Evolutionary conservation across 2,888 invertebrate species (phyloP).

Genomic region (Lapara coniferarum): DNA sequence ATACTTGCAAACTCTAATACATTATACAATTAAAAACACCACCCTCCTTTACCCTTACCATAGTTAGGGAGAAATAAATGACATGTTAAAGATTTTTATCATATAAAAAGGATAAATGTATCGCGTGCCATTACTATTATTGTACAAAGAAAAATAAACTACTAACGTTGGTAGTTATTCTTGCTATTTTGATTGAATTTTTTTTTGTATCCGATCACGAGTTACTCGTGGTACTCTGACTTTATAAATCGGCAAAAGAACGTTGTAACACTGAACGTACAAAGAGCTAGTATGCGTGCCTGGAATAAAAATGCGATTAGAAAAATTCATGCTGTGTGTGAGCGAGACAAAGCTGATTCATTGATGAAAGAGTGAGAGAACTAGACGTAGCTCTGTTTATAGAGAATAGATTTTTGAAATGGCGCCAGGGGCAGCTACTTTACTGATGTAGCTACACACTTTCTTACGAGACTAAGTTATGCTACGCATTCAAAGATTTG

Average conservation of each 20-base stretch:
- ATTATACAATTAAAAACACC: no score
- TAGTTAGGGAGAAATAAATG: no score
- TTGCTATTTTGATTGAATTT: neutral
- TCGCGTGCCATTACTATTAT: no score
- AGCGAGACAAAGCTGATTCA: neutral
- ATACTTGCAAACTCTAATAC: no score
- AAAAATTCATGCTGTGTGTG: neutral
- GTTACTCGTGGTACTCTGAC: constrained; percentile 1
- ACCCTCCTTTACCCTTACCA: no score
- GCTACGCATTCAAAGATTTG: no score
- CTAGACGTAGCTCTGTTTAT: neutral
- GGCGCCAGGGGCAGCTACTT: no score
- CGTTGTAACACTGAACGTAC: constrained; percentile 19
- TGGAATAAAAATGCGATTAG: constrained; percentile 3
- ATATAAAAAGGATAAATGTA: no score
- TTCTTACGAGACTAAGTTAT: no score
- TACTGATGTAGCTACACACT: no score
- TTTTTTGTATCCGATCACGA: neutral
- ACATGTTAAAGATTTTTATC: no score
- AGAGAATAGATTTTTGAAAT: no score
- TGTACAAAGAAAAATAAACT: neutral
- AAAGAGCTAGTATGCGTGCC: constrained; percentile 5
- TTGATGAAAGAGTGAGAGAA: neutral
- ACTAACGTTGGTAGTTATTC: neutral
- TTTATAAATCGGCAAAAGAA: constrained; percentile 11